Base-by-base conservation (phyloP, 2,113 vertebrate species). In the Pelecanoides urinatrix region DNA sequence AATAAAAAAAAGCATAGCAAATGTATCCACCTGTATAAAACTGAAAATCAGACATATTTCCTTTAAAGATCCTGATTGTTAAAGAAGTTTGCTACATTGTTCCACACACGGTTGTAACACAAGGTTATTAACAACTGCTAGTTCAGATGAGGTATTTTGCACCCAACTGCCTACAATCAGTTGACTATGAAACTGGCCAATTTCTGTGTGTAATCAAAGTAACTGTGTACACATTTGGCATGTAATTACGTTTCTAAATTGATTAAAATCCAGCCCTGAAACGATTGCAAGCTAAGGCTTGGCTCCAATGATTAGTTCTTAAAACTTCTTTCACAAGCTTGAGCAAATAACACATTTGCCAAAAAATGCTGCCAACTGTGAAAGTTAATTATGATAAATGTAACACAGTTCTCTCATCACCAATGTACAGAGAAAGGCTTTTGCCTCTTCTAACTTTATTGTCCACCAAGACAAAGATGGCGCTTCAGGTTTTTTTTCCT, bases 331-430 rank as follows among this genome's bases (percentile, higher is more conserved):
- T 92, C 72, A 85, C 81, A 78, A 92, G 55, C 79, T 96, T 96
- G 92, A 94, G 79, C 80, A 86, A 95, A 88, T 90, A 91, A 62
- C 52, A 55, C 56, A 92, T 96, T 86, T 84, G 81, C 81, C 86
- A 96, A 97, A 96, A 97, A 96, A 93, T 59, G 80, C 84, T 94
- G 93, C 71, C 94, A 96, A 94, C 88, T 94, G 73, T 94, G 91
- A 71, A 96, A 97, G 85, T 97, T 98, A 97, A 98, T 97, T 97
- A 97, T 98, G 81, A 97, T 97, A 97, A 98, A 97, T 95, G 86
- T 66, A 97, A 67, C 89, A 23, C 85, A 44, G 68, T 73, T 86
- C 96, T 84, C 71, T 95, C 91, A 63, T 74, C 62, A n/a, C 70
- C 78, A 63, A 32, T 23, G 61, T n/a, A 83, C 67, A 83, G 45